These are phyloP conservation scores for Balaenoptera acutorostrata DNA, from an alignment of 2,113 vertebrate species.

Conservation along the genomic window DNA sequence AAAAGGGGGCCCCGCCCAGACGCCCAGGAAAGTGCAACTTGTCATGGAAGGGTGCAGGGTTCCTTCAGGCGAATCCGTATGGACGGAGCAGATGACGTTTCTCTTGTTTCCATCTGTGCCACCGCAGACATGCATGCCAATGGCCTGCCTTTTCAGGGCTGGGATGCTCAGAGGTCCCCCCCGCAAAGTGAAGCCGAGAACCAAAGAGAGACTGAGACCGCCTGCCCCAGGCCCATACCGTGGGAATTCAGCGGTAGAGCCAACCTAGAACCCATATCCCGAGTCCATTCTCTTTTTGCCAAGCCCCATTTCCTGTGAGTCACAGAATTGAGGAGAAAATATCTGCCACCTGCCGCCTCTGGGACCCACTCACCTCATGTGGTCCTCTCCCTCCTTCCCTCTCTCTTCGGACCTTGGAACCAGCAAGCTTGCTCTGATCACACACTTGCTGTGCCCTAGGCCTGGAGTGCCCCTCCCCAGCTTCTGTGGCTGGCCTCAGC, in stretches of 20 bases:
- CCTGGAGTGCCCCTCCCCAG: not conserved
- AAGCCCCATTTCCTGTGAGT: not conserved
- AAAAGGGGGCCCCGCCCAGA: not conserved
- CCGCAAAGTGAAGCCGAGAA: not conserved
- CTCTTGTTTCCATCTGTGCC: not conserved
- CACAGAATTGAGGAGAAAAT: not conserved
- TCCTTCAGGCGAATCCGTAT: slow-evolving; percentile 14
- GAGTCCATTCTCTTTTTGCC: not conserved
- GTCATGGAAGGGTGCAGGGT: not conserved
- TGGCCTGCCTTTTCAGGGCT: not conserved
- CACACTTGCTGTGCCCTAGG: fast-evolving
- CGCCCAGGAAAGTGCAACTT: not conserved
- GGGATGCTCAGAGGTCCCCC: not conserved
- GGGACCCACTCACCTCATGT: not conserved
- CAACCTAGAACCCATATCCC: not conserved
- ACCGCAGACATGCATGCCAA: not conserved
- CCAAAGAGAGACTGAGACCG: not conserved
- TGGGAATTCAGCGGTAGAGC: not conserved
- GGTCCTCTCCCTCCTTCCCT: too few relatives aligned
- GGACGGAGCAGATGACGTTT: fast-evolving
- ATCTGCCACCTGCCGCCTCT: not conserved
- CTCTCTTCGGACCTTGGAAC: not conserved
- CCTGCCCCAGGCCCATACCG: not conserved
- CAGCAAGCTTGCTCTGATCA: not conserved
- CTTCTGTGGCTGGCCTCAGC: not conserved